Evolutionary conservation across 2,113 vertebrate species (phyloP).

Genomic region (Megatriorchis doriae): DNA sequence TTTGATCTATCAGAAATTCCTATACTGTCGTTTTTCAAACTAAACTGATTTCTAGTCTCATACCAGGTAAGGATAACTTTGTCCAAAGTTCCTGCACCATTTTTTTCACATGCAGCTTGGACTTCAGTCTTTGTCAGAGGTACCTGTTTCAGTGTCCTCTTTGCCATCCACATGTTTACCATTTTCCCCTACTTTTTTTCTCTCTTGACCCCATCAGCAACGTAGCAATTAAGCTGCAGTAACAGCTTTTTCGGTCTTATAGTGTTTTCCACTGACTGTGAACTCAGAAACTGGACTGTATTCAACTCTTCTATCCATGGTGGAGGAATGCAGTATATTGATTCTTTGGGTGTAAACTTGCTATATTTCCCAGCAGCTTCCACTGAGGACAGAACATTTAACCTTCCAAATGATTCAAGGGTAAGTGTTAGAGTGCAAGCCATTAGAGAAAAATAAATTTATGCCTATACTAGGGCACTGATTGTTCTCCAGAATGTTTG

Average conservation of each 20-base stretch:
- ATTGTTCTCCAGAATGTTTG: background rate
- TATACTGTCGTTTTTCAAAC: background rate
- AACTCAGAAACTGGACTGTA: background rate
- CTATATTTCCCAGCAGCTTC: background rate
- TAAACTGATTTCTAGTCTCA: background rate
- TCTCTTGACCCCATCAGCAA: background rate
- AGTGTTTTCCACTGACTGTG: background rate
- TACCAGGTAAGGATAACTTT: background rate
- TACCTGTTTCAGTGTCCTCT: background rate
- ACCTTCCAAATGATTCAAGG: background rate
- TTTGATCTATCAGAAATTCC: background rate
- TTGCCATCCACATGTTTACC: background rate
- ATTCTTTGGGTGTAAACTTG: background rate
- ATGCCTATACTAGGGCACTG: background rate
- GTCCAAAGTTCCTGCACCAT: background rate
- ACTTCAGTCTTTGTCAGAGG: background rate
- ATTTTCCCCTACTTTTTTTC: background rate
- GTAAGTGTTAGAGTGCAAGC: background rate
- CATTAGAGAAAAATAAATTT: background rate
- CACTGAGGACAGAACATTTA: background rate
- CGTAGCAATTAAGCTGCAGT: background rate
- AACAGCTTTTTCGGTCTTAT: background rate
- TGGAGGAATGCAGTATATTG: background rate
- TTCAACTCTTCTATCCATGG: background rate
- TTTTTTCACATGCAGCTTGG: background rate